Percentiles rank a stretch among this genome's conserved stretches.
Conservation (phyloP, 2,797 vertebrate species). For the Poecilia velifera region DNA sequence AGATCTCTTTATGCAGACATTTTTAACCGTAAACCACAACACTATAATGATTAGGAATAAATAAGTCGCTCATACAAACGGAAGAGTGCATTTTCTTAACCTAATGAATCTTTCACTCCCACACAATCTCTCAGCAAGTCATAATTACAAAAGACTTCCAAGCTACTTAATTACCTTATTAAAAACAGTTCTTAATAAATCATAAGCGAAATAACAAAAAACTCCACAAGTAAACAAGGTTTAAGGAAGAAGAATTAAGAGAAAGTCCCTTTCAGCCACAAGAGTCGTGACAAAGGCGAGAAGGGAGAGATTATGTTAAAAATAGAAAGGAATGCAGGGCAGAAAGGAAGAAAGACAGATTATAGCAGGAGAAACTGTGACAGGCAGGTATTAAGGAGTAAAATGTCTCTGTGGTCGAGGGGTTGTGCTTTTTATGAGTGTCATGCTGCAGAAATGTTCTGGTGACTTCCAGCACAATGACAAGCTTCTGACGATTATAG, state of each 20-base stretch:
- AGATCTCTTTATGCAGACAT: neutral
- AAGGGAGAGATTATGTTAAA: slow-evolving; percentile 54
- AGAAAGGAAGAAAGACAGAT: slow-evolving; percentile 46
- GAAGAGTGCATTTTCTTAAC: neutral
- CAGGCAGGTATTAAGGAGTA: slow-evolving; percentile 30
- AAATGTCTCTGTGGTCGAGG: slow-evolving; percentile 14
- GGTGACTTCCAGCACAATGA: slow-evolving; percentile 54
- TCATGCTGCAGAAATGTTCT: slow-evolving; percentile 24
- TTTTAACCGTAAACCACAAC: neutral
- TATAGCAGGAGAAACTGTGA: slow-evolving; percentile 46
- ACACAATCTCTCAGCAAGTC: slow-evolving; percentile 18
- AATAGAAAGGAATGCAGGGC: slow-evolving; percentile 45
- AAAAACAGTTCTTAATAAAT: slow-evolving; percentile 50
- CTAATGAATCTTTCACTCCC: slow-evolving; percentile 2
- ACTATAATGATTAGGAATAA: neutral
- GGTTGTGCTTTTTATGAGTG: slow-evolving; percentile 11
- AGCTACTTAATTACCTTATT: slow-evolving; percentile 45
- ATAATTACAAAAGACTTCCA: slow-evolving; percentile 27
- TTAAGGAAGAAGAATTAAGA: slow-evolving; percentile 35
- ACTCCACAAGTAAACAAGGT: slow-evolving; percentile 6
- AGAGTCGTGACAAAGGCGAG: slow-evolving; percentile 51
- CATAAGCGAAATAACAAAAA: slow-evolving; percentile 26
- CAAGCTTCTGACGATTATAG: slow-evolving; percentile 51
- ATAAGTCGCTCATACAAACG: neutral
- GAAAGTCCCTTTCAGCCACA: slow-evolving; percentile 33